Conservation (phyloP, 2,797 vertebrate genomes). For the Gallinago stenura region DNA sequence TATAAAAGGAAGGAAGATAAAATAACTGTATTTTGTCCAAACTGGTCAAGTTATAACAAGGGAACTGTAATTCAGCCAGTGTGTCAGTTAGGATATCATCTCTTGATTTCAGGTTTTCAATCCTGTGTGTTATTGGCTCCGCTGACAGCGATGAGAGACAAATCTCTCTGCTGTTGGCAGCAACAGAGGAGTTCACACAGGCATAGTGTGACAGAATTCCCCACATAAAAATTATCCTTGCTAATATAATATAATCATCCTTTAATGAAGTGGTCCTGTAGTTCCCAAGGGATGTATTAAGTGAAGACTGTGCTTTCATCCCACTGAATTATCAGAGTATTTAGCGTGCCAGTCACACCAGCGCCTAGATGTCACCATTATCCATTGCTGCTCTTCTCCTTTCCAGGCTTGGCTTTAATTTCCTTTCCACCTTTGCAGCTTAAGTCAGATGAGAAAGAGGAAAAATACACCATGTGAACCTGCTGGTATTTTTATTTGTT, state of each 20-base stretch:
- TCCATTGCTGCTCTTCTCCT: background rate
- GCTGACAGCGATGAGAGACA: background rate
- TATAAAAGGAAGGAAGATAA: background rate
- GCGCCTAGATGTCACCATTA: background rate
- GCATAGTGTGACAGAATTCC: conserved; percentile 29
- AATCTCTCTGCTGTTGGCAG: conserved; percentile 44
- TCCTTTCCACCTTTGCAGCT: background rate
- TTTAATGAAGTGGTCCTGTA: conserved; percentile 48
- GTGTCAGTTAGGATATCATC: background rate
- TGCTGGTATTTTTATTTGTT: background rate
- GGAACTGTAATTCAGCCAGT: background rate
- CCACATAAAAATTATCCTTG: conserved; percentile 41
- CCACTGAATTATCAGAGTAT: background rate
- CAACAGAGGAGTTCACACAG: background rate
- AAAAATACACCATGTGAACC: background rate
- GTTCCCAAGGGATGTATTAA: conserved; percentile 11
- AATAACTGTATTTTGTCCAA: conserved; percentile 16
- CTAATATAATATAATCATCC: conserved; percentile 44
- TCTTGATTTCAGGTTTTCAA: conserved; percentile 27
- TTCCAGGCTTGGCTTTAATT: conserved; percentile 10
- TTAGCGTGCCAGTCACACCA: conserved; percentile 18
- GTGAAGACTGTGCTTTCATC: background rate
- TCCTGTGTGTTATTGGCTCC: conserved; percentile 1
- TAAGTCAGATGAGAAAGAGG: background rate
- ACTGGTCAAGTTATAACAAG: conserved; percentile 18